These are phyloP conservation scores for Cryptotermes secundus DNA, from an alignment of 1,140 invertebrate species.

Conservation along the genomic window DNA sequence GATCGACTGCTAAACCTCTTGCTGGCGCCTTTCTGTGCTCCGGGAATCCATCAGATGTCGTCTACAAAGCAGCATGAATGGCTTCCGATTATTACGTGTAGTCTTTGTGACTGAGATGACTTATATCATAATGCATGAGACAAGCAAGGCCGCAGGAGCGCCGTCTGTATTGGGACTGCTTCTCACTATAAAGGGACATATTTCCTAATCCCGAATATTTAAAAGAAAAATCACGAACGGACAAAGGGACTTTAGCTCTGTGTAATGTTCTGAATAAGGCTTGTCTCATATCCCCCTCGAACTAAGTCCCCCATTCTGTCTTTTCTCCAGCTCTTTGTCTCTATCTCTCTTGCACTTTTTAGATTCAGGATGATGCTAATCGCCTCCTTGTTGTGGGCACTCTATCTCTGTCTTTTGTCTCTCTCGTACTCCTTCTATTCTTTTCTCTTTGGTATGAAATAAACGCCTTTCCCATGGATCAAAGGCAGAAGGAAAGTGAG, in stretches of 20 bases:
- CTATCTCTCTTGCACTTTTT: constrained; percentile 21
- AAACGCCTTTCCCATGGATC: constrained; percentile 33
- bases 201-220: constrained; percentile 21
- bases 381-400: constrained; percentile 24
- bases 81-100: constrained; percentile 24
- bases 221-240: constrained; percentile 27
- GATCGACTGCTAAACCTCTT: neutral
- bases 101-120: constrained; percentile 26
- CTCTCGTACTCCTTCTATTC: neutral
- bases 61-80: constrained; percentile 24
- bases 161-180: neutral
- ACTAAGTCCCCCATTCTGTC: neutral
- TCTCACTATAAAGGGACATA: constrained; percentile 3
- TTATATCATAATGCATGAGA: constrained; percentile 21
- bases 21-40: neutral
- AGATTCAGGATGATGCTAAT: constrained; percentile 20
- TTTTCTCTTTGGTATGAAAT: constrained; percentile 26
- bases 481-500: constrained; percentile 29
- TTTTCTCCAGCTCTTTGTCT: neutral
- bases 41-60: neutral
- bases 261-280: neutral
- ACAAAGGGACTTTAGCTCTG: constrained; percentile 23
- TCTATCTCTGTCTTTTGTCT: neutral
- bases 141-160: neutral
- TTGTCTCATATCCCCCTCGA: neutral